A percentile compares a stretch with the other conserved stretches of the same genome.
phyloP scores from a whole-genome alignment of 1,140 invertebrate species.

The Orussus abietinus region DNA sequence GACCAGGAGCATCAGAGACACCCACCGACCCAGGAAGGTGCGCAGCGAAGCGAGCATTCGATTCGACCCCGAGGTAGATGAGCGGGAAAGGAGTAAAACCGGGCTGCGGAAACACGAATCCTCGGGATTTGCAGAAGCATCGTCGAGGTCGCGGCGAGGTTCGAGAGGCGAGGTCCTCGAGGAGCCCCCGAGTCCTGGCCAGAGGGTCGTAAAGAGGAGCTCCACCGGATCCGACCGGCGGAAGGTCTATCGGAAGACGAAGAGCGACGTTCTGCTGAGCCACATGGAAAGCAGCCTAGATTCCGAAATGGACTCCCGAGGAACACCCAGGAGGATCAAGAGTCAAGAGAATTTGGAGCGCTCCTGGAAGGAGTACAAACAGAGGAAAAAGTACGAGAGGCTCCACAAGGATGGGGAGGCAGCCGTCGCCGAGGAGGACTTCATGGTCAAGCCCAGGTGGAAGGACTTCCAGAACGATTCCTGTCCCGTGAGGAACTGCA shows the following conservation, averaged over 20 bases:
- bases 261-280: slow-evolving; percentile 35
- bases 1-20: slow-evolving; percentile 12
- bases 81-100: slow-evolving; percentile 9
- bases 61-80: slow-evolving; percentile 19
- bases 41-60: slow-evolving; percentile 36
- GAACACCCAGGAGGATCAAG: slow-evolving; percentile 23
- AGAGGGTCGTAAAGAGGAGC: slow-evolving; percentile 14
- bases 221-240: slow-evolving; percentile 19
- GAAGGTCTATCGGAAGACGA: slow-evolving; percentile 41
- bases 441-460: slow-evolving; percentile 42
- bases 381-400: slow-evolving; percentile 34
- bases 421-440: slow-evolving; percentile 30
- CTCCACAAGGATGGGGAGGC: slow-evolving; percentile 21
- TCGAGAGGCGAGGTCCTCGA: slow-evolving; percentile 18
- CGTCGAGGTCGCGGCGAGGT: too few relatives aligned
- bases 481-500: slow-evolving; percentile 27
- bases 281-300: slow-evolving; percentile 20
- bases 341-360: slow-evolving; percentile 35
- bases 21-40: slow-evolving; percentile 34
- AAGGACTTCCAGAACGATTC: slow-evolving; percentile 28
- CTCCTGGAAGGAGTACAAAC: slow-evolving; percentile 44
- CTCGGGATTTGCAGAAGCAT: too few relatives aligned
- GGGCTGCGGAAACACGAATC: too few relatives aligned
- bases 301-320: slow-evolving; percentile 20
- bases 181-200: slow-evolving; percentile 3